These are phyloP conservation scores for Buathra laborator DNA, from an alignment of 2,888 invertebrate genomes.

Conservation along the genomic window DNA sequence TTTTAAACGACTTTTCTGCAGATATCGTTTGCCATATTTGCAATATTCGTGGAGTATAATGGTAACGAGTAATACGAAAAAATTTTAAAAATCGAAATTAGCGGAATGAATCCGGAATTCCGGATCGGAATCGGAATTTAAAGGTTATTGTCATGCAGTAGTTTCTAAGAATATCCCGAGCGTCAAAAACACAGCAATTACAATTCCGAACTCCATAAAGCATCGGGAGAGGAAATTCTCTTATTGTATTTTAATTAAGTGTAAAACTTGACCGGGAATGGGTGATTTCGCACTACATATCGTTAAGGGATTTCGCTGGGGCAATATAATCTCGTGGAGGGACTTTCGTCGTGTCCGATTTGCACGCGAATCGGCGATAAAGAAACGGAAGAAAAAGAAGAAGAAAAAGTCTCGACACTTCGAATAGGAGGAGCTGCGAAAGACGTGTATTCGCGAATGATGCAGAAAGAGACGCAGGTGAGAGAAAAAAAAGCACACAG, in stretches of 20 bases:
- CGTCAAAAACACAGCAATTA: too few species aligned
- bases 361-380: slow-evolving; percentile 66
- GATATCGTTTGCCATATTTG: too few species aligned
- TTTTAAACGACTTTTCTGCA: too few species aligned
- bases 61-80: too few species aligned
- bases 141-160: too few species aligned
- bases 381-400: slow-evolving; percentile 52
- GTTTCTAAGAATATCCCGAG: too few species aligned
- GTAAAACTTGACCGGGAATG: slow-evolving; percentile 49
- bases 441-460: not conserved
- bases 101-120: too few species aligned
- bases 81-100: too few species aligned
- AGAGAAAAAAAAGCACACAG: not conserved
- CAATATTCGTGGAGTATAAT: not conserved
- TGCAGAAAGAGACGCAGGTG: not conserved
- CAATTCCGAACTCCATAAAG: not conserved
- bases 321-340: slow-evolving; percentile 53
- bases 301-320: slow-evolving; percentile 15
- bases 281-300: slow-evolving; percentile 52
- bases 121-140: too few species aligned
- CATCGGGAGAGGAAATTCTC: not conserved
- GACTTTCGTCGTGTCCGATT: slow-evolving; percentile 54
- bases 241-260: slow-evolving; percentile 37
- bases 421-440: not conserved
- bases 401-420: not conserved